Base-by-base conservation (phyloP, 2,113 vertebrate species). In the Abramis brama region DNA sequence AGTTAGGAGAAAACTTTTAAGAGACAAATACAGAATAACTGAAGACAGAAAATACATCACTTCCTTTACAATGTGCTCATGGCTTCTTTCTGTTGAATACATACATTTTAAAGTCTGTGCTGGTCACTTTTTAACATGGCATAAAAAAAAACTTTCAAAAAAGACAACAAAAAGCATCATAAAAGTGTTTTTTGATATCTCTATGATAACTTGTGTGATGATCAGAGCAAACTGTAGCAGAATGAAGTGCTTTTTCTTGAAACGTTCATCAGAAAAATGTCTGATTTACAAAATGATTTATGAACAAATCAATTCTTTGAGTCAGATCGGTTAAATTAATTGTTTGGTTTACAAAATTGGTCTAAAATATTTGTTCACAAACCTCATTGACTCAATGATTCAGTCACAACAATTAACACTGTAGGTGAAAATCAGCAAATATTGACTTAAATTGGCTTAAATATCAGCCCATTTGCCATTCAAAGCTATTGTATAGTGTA, bases 1-100 rank as follows among this genome's bases (percentile, higher is more conserved):
- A 77, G n/a, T 83, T 73, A 55, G 10, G 66, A 83, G 45, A 39
- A 73, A 73, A 13, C 50, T 25, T 83, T 19, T 15, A 47, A 70
- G 59, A 47, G 59, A 30, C 78, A 64, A 47, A 64, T 27, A 19
- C 13, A 64, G 36, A 80, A 30, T 64, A 21, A 66, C 2, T 30
- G 25, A 50, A 45, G 43, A 66, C 17, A 25, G n/a, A 64, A 64
- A 62, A 66, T 27, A 27, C 12, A 15, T 47, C 4, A 27, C 60
- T 64, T 27, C 60, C 43, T 74, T 74, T 45, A 68, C 21, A 57
- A 23, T n/a, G 21, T 23, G 19, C 23, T 60, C 57, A 60, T 60
- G 23, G 60, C 21, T 62, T 62, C 5, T 47, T 74, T 74, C 70
- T 45, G 36, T 45, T 73, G 2, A 19, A 70, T 70, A 21, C 30